Evolutionary conservation across 2,113 vertebrate genomes (phyloP).

Genomic region (Phoenicopterus ruber): DNA sequence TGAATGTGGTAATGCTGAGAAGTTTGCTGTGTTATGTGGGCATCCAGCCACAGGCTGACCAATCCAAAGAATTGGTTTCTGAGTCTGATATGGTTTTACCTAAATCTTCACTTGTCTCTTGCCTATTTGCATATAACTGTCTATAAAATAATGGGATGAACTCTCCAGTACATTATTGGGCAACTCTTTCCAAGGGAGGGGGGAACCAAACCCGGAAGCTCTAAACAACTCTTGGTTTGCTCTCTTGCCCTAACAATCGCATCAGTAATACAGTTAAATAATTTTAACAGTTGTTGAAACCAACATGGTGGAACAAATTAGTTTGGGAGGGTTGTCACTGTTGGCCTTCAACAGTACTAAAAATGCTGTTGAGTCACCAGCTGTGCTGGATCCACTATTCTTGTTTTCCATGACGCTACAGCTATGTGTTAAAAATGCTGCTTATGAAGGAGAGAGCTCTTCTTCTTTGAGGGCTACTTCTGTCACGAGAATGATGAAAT

Average conservation of each 20-base stretch:
- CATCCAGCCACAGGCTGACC: neutral
- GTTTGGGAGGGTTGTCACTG: neutral
- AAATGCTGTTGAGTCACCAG: neutral
- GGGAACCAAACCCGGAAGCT: neutral
- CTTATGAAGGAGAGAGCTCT: neutral
- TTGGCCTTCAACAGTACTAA: neutral
- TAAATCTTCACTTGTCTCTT: neutral
- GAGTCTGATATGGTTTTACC: neutral
- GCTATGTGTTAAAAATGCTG: neutral
- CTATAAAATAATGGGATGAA: neutral
- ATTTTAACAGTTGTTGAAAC: neutral
- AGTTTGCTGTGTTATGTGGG: neutral
- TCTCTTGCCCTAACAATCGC: neutral
- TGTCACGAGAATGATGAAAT: neutral
- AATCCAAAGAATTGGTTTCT: neutral
- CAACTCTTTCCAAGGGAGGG: neutral
- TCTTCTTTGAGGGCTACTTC: neutral
- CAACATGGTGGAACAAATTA: neutral
- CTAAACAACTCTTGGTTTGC: neutral
- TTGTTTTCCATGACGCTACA: neutral
- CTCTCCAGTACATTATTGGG: neutral
- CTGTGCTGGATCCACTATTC: neutral
- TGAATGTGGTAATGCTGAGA: neutral
- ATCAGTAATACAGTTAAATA: neutral
- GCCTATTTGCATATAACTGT: neutral